Evolutionary conservation across 53 echinoderm and acorn worm species (phyloP).

Genomic region (Crossaster papposus): DNA sequence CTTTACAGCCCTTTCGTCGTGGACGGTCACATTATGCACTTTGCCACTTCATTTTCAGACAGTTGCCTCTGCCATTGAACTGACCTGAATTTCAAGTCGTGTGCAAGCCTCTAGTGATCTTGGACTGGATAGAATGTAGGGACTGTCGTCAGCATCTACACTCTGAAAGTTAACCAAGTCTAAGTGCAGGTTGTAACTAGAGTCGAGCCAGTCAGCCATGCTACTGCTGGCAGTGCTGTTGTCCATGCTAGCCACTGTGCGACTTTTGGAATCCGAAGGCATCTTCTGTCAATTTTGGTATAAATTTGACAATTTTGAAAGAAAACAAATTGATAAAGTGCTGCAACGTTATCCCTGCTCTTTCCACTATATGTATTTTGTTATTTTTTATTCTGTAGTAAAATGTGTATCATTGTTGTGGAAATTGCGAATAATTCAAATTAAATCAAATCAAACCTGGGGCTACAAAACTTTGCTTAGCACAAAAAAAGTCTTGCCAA

Average conservation of each 20-base stretch:
- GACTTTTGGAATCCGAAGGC: background rate
- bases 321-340: background rate
- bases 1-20: no score
- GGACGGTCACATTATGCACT: background rate
- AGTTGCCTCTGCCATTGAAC: no score
- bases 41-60: no score
- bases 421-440: no score
- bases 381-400: no score
- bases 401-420: no score
- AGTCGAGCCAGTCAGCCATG: conserved; percentile 31
- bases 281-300: background rate
- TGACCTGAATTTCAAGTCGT: conserved; percentile 67
- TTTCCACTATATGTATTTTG: no score
- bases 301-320: background rate
- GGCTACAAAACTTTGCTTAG: no score
- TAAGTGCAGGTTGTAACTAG: conserved; percentile 53
- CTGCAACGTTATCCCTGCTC: no score
- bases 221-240: background rate
- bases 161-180: conserved; percentile 89
- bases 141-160: conserved; percentile 63
- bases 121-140: conserved; percentile 83
- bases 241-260: background rate
- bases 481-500: no score
- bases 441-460: no score
- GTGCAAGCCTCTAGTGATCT: conserved; percentile 81